Conservation (phyloP, 2,888 invertebrate genomes). For the Thymelicus lineola region DNA sequence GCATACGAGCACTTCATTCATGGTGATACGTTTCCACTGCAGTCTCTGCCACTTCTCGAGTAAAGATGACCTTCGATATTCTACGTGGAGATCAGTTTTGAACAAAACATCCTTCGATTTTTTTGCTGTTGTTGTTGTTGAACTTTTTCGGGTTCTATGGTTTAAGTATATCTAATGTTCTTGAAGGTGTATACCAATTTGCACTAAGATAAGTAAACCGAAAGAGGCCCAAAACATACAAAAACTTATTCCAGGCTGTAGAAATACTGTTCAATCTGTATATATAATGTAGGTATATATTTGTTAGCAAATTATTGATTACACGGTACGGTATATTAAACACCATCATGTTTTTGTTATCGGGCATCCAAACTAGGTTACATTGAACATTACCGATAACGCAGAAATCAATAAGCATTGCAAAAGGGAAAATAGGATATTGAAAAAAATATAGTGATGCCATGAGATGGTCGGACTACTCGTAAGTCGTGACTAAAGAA, state of each 20-base stretch:
- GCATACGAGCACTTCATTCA: background rate
- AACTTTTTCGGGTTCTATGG: too few species aligned
- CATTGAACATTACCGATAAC: constrained; percentile 40
- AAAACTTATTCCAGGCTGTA: too few species aligned
- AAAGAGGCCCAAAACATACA: too few species aligned
- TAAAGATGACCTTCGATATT: background rate
- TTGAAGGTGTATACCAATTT: too few species aligned
- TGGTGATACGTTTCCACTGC: background rate
- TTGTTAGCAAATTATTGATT: too few species aligned
- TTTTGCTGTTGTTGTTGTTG: too few species aligned
- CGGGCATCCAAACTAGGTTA: constrained; percentile 46
- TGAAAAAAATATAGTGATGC: background rate
- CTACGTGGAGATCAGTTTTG: too few species aligned
- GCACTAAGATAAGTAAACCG: too few species aligned
- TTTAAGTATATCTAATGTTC: too few species aligned
- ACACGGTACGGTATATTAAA: background rate
- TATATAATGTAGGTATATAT: too few species aligned
- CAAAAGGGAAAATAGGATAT: constrained; percentile 1
- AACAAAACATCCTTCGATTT: too few species aligned
- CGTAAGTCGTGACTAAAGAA: constrained; percentile 33
- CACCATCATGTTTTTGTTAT: constrained; percentile 40
- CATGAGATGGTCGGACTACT: background rate
- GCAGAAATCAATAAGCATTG: constrained; percentile 39
- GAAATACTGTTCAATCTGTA: too few species aligned
- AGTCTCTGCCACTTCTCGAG: background rate